Evolutionary conservation across 2,888 invertebrate genomes (phyloP).

Genomic region (Acleris cristana): DNA sequence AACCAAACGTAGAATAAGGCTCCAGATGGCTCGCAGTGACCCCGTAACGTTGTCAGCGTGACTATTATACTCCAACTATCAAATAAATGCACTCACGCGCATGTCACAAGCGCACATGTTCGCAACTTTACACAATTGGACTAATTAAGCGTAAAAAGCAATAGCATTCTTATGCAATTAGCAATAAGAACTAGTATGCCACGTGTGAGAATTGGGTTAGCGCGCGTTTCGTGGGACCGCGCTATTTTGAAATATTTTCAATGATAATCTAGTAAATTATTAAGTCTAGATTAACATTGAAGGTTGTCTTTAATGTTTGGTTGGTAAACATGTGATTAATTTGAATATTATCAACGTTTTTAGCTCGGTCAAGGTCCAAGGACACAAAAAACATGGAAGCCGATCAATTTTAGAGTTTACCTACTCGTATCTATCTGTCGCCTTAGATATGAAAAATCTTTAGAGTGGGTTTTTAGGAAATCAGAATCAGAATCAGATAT

Average conservation of each 20-base stretch:
- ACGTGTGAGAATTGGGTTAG: constrained; percentile 16
- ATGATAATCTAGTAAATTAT: background rate
- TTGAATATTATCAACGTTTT: no score
- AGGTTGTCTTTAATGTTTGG: background rate
- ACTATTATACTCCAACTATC: constrained; percentile 2
- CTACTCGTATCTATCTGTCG: no score
- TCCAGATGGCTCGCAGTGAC: no score
- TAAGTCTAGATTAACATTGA: background rate
- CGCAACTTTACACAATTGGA: constrained; percentile 13
- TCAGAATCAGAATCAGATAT: no score
- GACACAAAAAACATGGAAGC: no score
- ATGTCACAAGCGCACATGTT: constrained; percentile 16
- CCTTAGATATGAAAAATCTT: no score
- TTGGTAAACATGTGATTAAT: no score
- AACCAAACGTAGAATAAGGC: no score
- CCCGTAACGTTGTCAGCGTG: no score
- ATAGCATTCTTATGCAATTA: constrained; percentile 19
- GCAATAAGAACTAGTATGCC: constrained; percentile 17
- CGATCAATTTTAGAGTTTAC: no score
- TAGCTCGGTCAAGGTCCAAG: no score
- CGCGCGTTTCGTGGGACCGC: constrained; percentile 1
- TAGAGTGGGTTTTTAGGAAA: no score
- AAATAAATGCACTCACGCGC: background rate
- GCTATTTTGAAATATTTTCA: background rate
- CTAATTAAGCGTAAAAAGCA: constrained; percentile 14